Percentiles rank a stretch among this genome's conserved stretches.
phyloP scores from a whole-genome alignment of 1,140 invertebrate genomes.

The Sitophilus oryzae region DNA sequence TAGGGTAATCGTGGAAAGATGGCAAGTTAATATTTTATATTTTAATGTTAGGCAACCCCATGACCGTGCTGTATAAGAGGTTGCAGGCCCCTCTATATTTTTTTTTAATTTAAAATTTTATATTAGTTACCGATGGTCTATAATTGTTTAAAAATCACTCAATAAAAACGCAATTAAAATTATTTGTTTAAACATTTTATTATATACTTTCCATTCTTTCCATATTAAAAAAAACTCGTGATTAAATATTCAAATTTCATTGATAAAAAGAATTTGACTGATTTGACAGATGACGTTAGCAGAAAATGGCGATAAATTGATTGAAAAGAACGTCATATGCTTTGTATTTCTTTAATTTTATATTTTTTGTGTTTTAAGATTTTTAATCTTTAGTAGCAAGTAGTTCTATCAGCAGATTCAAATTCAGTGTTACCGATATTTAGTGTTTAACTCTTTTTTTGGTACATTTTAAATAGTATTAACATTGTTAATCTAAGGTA shows the following conservation, averaged over 20 bases:
- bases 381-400: neutral
- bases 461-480: too few species aligned
- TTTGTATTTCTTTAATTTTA: constrained; percentile 16
- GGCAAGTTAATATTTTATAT: neutral
- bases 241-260: neutral
- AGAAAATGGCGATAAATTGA: constrained; percentile 6
- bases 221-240: neutral
- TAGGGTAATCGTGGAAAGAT: neutral
- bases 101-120: too few species aligned
- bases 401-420: neutral
- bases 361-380: constrained; percentile 9
- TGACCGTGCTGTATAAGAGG: too few species aligned
- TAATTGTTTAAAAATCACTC: too few species aligned
- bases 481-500: too few species aligned
- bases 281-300: constrained; percentile 3
- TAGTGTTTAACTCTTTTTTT: too few species aligned
- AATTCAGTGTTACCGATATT: too few species aligned
- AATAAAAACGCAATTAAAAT: too few species aligned
- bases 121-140: too few species aligned
- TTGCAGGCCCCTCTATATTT: too few species aligned
- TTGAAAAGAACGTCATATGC: constrained; percentile 7
- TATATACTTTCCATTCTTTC: neutral
- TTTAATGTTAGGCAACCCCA: too few species aligned
- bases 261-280: too few species aligned
- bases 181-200: neutral